These are phyloP conservation scores for Pachypsylla venusta DNA, from an alignment of 1,140 invertebrate species.

Conservation along the genomic window DNA sequence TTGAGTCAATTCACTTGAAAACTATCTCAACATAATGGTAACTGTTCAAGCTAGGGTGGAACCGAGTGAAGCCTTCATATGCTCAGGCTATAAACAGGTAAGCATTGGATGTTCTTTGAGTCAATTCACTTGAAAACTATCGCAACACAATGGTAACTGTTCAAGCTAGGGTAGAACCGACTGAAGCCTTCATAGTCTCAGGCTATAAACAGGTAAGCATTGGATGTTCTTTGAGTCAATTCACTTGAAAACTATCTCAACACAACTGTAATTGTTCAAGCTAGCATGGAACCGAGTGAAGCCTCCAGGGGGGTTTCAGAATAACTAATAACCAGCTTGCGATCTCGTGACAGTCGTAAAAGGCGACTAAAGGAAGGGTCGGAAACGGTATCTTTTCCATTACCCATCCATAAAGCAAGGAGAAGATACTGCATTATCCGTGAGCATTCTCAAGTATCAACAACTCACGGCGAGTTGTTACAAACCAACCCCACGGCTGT, in stretches of 20 bases:
- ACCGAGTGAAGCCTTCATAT: neutral
- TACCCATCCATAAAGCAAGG: no score
- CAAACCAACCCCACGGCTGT: neutral
- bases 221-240: neutral
- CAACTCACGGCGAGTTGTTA: neutral
- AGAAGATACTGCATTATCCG: neutral
- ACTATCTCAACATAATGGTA: neutral
- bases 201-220: constrained; percentile 7
- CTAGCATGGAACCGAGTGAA: neutral
- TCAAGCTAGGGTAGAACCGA: neutral
- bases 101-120: no score
- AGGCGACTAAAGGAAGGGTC: no score
- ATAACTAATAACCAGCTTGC: no score
- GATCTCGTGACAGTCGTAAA: no score
- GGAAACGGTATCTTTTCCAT: no score
- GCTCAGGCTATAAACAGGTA: constrained; percentile 6
- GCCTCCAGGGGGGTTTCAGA: neutral
- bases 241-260: neutral
- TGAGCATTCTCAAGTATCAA: neutral
- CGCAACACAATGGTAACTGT: neutral
- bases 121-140: neutral
- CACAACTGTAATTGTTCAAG: neutral
- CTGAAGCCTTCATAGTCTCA: constrained; percentile 4
- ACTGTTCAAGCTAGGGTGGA: neutral
- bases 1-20: neutral